Conservation (phyloP, 1,140 invertebrate genomes). For the Pogonomyrmex californicus region DNA sequence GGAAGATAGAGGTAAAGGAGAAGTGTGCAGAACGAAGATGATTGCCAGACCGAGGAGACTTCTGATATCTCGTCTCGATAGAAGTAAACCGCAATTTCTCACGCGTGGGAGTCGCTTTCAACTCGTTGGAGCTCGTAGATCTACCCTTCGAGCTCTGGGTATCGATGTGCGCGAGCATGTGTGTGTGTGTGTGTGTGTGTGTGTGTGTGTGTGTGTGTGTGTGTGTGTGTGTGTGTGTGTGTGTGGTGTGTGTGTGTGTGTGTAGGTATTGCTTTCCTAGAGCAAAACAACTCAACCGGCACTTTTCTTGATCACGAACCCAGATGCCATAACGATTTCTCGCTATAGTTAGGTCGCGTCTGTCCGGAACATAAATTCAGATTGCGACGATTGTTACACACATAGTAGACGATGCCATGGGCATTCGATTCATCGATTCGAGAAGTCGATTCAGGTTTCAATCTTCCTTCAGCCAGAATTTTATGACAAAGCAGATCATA, state of each 20-base stretch:
- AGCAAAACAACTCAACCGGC: neutral
- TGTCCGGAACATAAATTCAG: neutral
- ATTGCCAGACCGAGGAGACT: constrained; percentile 44
- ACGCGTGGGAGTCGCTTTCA: constrained; percentile 28
- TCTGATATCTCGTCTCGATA: constrained; percentile 53
- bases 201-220: neutral
- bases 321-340: neutral
- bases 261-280: neutral
- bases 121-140: neutral
- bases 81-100: constrained; percentile 59
- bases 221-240: neutral
- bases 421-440: neutral
- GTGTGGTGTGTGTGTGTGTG: no score
- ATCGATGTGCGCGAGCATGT: neutral
- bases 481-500: neutral
- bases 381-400: neutral
- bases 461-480: neutral
- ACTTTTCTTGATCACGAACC: neutral
- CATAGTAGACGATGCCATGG: neutral
- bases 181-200: no score
- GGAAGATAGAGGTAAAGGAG: neutral
- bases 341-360: neutral
- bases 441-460: neutral
- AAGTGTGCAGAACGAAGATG: neutral
- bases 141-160: neutral